Evolutionary conservation across 2,113 vertebrate species (phyloP), one percentile per base, ranked within the genome.

Genomic region (Paracyprichromis sp.): DNA sequence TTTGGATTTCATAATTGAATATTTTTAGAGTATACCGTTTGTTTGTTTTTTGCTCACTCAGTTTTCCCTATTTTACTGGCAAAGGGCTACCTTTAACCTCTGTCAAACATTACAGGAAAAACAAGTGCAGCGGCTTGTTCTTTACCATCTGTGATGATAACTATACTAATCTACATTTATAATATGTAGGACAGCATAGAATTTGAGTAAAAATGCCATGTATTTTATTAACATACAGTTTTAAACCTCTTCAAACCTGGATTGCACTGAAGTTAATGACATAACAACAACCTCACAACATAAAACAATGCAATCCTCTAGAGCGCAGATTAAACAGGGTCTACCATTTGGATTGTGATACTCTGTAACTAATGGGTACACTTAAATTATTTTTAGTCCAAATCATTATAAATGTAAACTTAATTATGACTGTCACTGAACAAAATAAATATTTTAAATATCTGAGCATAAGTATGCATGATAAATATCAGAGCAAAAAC

Each of bases 371-470:
- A 47, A 21, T 83, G 3, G 40, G 63, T n/a, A 61, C 7, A 8
- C 40, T 63, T 31, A 5, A 81, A 83, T 71, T 6, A 78, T 45
- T 52, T 34, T 71, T 50, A 88, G 26, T 82, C 9, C 38, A 86
- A 80, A 57, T 84, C 56, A 8, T 90, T 53, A 79, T 56, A 88
- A 88, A 90, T 57, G 45, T 79, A 85, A 79, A 11, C 89, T 93
- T 94, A 90, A 90, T 95, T 78, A 83, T 36, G 71, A 92, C 83
- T 71, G 63, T 83, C 88, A 89, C 16, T 86, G 16, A 88, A 80
- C 52, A 86, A 53, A 87, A 83, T 66, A 19, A 73, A 86, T 76
- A 86, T 21, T 45, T 80, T 12, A 69, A 86, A 86, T 63, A 71
- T 87, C 29, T 69, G 21, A 45, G 80, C 50, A 53, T 24, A 43